Evolutionary conservation across 2,113 vertebrate genomes (phyloP).

Genomic region (Zeus faber): DNA sequence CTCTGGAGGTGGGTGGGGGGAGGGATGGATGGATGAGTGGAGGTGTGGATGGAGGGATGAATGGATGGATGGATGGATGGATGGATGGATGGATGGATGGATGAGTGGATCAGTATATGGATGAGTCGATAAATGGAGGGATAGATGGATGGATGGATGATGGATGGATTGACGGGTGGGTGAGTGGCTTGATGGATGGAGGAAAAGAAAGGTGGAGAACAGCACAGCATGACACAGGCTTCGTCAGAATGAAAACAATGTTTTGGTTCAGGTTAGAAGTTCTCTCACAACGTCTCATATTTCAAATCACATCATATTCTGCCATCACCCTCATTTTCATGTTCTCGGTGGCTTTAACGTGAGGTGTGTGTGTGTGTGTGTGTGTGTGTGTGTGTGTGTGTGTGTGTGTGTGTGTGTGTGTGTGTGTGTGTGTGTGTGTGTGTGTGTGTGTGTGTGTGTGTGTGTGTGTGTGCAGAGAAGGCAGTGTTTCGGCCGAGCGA

Average conservation of each 20-base stretch:
- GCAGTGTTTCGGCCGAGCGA: slow-evolving; percentile 90
- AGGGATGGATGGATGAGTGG: not conserved
- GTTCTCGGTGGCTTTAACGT: too few relatives aligned
- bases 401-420: slow-evolving; percentile 1
- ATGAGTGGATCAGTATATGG: slow-evolving; percentile 5
- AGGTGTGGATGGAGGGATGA: not conserved
- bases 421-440: slow-evolving; percentile 11
- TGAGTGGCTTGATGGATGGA: too few relatives aligned
- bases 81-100: slow-evolving; percentile 12
- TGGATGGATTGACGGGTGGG: too few relatives aligned
- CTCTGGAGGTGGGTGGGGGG: slow-evolving; percentile 79
- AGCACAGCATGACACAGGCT: too few relatives aligned
- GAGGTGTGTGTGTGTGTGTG: slow-evolving; percentile 10
- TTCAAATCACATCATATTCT: too few relatives aligned
- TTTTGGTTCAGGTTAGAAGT: too few relatives aligned
- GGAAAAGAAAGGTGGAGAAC: too few relatives aligned
- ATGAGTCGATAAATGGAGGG: too few relatives aligned
- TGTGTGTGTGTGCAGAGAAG: slow-evolving; percentile 79
- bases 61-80: slow-evolving; percentile 4
- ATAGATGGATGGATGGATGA: too few relatives aligned
- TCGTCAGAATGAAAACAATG: too few relatives aligned
- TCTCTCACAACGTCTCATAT: too few relatives aligned
- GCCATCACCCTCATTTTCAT: too few relatives aligned
- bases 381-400: slow-evolving; percentile 5
- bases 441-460: slow-evolving; percentile 12